A percentile compares a stretch with the other conserved stretches of the same genome.
These are phyloP conservation scores for Choreutis nemorana DNA, from an alignment of 2,888 invertebrate species.

Conservation along the genomic window DNA sequence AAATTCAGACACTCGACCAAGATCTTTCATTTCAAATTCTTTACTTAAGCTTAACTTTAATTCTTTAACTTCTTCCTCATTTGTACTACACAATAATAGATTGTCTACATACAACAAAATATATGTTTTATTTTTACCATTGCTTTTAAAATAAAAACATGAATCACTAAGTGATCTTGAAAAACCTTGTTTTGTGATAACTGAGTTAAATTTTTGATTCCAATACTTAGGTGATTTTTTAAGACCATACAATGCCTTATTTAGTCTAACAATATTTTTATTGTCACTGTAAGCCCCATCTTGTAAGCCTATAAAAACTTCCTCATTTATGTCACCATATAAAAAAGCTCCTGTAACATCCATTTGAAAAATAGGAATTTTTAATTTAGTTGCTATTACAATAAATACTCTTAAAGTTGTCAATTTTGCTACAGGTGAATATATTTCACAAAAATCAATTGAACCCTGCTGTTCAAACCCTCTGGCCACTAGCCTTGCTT, in stretches of 20 bases:
- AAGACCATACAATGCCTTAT: slow-evolving; percentile 6
- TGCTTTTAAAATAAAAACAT: slow-evolving; percentile 3
- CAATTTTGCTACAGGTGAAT: slow-evolving; percentile 5
- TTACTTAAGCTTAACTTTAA: no score
- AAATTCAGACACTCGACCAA: no score
- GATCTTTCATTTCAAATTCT: no score
- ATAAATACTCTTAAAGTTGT: slow-evolving; percentile 3
- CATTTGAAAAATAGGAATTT: slow-evolving; percentile 4
- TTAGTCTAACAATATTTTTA: slow-evolving; percentile 3
- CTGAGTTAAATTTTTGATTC: slow-evolving; percentile 7
- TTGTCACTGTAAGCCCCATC: no score
- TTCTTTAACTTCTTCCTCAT: no score
- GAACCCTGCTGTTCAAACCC: slow-evolving; percentile 5
- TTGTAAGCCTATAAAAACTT: slow-evolving; percentile 3
- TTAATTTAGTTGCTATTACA: slow-evolving; percentile 3
- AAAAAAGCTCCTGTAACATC: slow-evolving; percentile 5
- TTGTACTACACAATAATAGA: no score
- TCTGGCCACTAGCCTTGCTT: slow-evolving; percentile 6
- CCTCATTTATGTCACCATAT: slow-evolving; percentile 3
- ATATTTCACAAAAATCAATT: slow-evolving; percentile 2
- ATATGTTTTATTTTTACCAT: no score
- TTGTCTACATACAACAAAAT: no score
- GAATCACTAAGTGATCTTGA: slow-evolving; percentile 9
- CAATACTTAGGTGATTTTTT: slow-evolving; percentile 4
- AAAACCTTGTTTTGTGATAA: slow-evolving; percentile 8